Base-by-base conservation (phyloP, 2,113 vertebrate genomes). In the Saimiri boliviensis region DNA sequence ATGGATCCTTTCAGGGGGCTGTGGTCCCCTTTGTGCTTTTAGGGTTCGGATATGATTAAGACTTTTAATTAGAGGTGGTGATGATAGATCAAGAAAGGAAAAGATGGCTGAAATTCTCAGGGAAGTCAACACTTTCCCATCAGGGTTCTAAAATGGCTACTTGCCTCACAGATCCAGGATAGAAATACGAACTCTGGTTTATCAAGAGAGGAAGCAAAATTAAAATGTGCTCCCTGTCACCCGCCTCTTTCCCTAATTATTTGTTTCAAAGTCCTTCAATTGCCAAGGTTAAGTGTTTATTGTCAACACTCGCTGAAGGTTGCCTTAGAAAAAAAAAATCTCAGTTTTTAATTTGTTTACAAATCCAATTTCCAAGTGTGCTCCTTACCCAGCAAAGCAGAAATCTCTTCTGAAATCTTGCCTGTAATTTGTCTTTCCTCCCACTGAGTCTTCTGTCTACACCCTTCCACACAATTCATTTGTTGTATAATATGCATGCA, bases 1-100 rank as follows among this genome's bases (percentile, higher is more conserved):
- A 97, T 47, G 3, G 80, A 95, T 89, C n/a, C 94, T 93, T 98
- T 98, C 96, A 68, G 97, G 85, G 96, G 96, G 97, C 98, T 95
- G 87, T 63, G 66, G 89, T 98, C 97, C 98, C 93, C 58, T 97
- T 97, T 89, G 94, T 93, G 80, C 95, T 95, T 88, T 96, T 40
- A 79, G 58, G 80, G 95, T 93, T 97, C 95, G 91, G 91, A 93
- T 93, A 97, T 89, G 93, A 85, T 97, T 92, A 98, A 93, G 97
- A 98, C 96, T 95, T 98, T 98, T 98, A 98, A 99, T 98, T 98
- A 98, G 66, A 97, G 87, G 95, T 79, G 91, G 82, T 83, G 91
- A 97, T 91, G 97, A 76, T 83, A 98, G 97, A 71, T 97, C 90
- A 93, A 96, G 97, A 96, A 97, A 98, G 96, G 85, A 60, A 58